Conservation (phyloP, 2,888 invertebrate species). For the Chorisops tibialis region DNA sequence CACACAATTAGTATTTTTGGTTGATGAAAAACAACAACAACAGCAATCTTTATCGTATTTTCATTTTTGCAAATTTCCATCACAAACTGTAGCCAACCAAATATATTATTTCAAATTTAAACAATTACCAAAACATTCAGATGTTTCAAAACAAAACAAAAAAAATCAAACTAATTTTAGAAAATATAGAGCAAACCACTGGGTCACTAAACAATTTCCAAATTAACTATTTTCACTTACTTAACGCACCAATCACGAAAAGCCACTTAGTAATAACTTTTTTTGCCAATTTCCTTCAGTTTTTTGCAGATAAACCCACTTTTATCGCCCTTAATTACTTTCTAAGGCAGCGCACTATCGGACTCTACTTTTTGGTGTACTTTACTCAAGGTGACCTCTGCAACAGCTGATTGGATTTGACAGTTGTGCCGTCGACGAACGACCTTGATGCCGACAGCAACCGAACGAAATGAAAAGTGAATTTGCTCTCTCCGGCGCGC, state of each 20-base stretch:
- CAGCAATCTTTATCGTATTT: no score
- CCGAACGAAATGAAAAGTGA: slow-evolving; percentile 5
- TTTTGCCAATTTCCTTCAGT: neutral
- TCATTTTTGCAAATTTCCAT: no score
- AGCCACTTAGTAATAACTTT: neutral
- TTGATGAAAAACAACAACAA: no score
- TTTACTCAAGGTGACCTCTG: slow-evolving; percentile 25
- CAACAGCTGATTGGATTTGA: slow-evolving; percentile 15
- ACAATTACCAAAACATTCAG: no score
- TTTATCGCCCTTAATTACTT: neutral
- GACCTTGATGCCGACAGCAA: slow-evolving; percentile 9
- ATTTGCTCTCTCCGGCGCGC: neutral
- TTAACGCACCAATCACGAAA: neutral
- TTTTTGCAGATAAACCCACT: neutral
- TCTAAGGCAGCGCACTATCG: neutral
- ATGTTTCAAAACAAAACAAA: no score
- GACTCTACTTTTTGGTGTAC: slow-evolving; percentile 8
- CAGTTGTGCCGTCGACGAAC: slow-evolving; percentile 10
- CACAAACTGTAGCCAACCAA: no score
- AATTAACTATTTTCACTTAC: slow-evolving; percentile 6
- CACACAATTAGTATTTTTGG: no score
- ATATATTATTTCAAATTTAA: no score
- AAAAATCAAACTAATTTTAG: no score
- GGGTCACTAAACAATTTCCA: neutral
- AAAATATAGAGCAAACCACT: no score